Evolutionary conservation across 92 coral and sea anemone species (phyloP), one percentile per base, ranked within the genome.

Genomic region (Zoanthus solanderi): DNA sequence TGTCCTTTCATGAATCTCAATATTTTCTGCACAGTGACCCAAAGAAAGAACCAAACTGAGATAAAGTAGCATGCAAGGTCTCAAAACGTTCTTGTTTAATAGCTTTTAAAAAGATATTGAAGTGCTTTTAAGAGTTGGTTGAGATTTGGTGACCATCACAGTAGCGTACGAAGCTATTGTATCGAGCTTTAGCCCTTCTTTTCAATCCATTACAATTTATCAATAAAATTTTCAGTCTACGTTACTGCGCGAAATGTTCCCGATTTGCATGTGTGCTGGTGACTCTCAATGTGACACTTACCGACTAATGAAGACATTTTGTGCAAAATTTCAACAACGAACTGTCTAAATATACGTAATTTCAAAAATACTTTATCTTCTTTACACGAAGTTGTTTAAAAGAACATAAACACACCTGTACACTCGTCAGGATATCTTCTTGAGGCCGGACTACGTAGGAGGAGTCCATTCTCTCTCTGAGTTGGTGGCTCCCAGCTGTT

Each of bases 371-470:
- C 12, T 7, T 3, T 7, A 7, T 7, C 12, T 0, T 7, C 5
- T 50, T 50, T 50, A 1, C 56, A 50, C 9, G 56, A 50, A 60
- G 15, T 9, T 30, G 3, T 1, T n/a, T 63, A 10, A 74, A 17
- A 16, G 71, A 63, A 34, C 76, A 15, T 50, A 7, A 12, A 28
- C 61, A 68, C 60, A 92, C 96, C 96, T 87, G 86, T 87, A 12
- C 91, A 91, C n/a, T 92, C 94, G 17, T 63, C 53, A 28, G 94
- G 93, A 53, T 92, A 92, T 37, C 93, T 93, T 76, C 92, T 83
- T 29, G 96, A 92, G n/a, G 94, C 94, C 63, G 96, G 96, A 45
- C 96, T 93, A 44, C 91, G 88, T 7, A 63, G 50, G 10, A 68
- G 86, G 29, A 30, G 57, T 10, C 87, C 87, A 12, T 66, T 78